phyloP scores from a whole-genome alignment of 2,888 invertebrate species.

The Papilio protenor region DNA sequence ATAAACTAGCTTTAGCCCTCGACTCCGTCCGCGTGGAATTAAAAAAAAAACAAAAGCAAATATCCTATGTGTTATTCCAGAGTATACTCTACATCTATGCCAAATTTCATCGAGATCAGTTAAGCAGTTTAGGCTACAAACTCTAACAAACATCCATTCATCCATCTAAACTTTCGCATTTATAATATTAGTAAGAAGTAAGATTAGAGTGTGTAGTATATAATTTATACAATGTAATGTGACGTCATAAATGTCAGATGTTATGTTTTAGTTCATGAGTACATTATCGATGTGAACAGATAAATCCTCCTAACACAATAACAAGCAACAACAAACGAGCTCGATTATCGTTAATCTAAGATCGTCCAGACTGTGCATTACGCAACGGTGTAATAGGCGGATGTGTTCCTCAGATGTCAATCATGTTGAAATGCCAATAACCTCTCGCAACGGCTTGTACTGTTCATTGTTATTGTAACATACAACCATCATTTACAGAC shows the following conservation, averaged over 20 bases:
- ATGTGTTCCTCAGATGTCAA: constrained; percentile 22
- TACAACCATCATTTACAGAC: not conserved
- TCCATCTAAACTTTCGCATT: too few relatives aligned
- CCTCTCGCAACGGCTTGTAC: constrained; percentile 24
- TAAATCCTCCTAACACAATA: constrained; percentile 11
- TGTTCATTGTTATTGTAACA: not conserved
- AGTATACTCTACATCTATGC: too few relatives aligned
- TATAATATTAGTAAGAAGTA: too few relatives aligned
- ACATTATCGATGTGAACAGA: constrained; percentile 5
- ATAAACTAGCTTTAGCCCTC: not conserved
- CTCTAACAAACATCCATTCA: too few relatives aligned
- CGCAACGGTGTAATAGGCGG: constrained; percentile 36
- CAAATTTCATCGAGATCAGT: too few relatives aligned
- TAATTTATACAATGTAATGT: not conserved
- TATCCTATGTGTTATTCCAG: too few relatives aligned
- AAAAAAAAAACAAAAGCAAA: too few relatives aligned
- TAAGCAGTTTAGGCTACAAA: too few relatives aligned
- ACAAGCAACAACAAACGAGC: constrained; percentile 13
- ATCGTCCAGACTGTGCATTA: constrained; percentile 23
- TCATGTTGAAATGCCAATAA: constrained; percentile 29
- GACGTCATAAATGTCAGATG: not conserved
- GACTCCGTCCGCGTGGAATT: too few relatives aligned
- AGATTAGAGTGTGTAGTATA: too few relatives aligned
- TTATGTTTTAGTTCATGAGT: not conserved
- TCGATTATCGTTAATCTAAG: constrained; percentile 30